Base-by-base conservation (phyloP, 2,113 vertebrate genomes). In the Rhizomys pruinosus region DNA sequence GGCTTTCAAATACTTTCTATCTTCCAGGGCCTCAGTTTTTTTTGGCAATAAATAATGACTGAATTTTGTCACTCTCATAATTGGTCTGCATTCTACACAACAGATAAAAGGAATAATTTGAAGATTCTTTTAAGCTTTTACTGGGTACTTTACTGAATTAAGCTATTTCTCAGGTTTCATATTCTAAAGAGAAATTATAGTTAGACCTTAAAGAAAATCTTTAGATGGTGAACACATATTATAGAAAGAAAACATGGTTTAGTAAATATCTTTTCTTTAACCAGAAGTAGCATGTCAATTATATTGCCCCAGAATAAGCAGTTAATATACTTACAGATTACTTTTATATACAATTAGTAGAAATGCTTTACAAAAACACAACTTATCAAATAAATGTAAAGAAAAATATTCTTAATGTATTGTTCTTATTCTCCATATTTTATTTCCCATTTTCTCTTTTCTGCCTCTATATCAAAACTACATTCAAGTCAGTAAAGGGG, bases 361-460 rank as follows among this genome's bases (percentile, higher is more conserved):
- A 84, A 90, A 85, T 64, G 19, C 23, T 52, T 85, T 89, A 87
- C 44, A 20, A 94, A 82, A 91, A 86, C 11, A 93, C 22, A 29
- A 16, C 29, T 68, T 79, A 85, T 47, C 42, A 84, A 90, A 84
- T 3, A 93, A 66, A 29, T 20, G 86, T 22, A 73, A 63, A 93
- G 79, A 27, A 89, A 84, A 90, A n/a, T 39, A 59, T 11, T 76
- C 13, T 42, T 39, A 72, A 42, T 52, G 16, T 42, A 80, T 29
- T 94, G 61, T 90, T 72, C 29, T 74, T 92, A 55, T 89, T 85
- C 82, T 59, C 27, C 32, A 16, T 55, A 87, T 89, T 87, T 80
- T 87, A 87, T 63, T 63, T 77, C 23, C n/a, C 34, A 25, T 68
- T 74, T 88, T 88, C 64, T 85, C 17, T 81, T 77, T 82, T 55